Conservation (phyloP, 2,797 vertebrate species). For the Danio albolineatus region DNA sequence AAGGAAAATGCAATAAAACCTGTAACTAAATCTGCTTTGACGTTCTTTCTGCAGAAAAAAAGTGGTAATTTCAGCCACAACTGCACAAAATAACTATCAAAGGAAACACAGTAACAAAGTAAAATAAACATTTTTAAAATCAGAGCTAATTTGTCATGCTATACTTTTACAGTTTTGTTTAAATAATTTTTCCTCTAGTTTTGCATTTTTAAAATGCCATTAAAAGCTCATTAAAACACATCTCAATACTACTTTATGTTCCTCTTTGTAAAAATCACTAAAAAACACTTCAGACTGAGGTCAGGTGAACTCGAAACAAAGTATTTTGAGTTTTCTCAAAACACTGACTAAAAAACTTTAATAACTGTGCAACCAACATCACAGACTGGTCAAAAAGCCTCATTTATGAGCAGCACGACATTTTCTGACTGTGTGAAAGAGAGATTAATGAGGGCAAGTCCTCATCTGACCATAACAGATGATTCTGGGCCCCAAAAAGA, state of each 20-base stretch:
- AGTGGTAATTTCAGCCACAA: background rate
- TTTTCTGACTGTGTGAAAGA: slow-evolving; percentile 24
- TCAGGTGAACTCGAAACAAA: background rate
- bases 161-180: no score
- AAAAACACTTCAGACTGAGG: background rate
- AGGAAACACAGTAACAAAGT: background rate
- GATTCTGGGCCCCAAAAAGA: slow-evolving; percentile 28
- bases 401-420: slow-evolving; percentile 22
- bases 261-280: no score
- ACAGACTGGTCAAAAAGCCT: background rate
- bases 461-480: slow-evolving; percentile 34
- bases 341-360: background rate
- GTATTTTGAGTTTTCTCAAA: background rate
- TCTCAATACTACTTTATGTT: no score
- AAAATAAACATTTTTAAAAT: no score
- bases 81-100: background rate
- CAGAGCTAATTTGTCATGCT: no score
- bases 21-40: no score
- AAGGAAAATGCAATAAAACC: no score
- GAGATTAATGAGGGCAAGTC: slow-evolving; percentile 24
- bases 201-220: no score
- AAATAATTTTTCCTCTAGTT: no score
- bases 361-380: background rate
- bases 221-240: no score
- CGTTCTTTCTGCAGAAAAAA: no score